Evolutionary conservation across 2,113 vertebrate species (phyloP), one percentile per base, ranked within the genome.

Genomic region (Cyanoliseus patagonus): DNA sequence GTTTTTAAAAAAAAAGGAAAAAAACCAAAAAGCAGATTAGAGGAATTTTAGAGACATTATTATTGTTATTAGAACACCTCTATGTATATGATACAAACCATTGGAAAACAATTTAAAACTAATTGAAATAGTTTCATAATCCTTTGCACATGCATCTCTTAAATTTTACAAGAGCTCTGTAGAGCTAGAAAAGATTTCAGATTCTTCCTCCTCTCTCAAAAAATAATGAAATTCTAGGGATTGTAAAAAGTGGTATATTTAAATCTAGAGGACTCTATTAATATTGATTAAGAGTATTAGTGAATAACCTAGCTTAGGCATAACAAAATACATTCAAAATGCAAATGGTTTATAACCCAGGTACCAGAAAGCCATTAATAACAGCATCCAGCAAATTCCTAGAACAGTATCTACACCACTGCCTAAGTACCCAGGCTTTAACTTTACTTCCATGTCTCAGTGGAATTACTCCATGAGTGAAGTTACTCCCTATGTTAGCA

Each of bases 401-500:
- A 30, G 23, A 61, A 79, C 30, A 28, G 11, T n/a, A 69, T 28
- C 77, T 68, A 72, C 27, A 89, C 3, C 11, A 37, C 3, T 19
- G 16, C 9, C 13, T 13, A 74, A 69, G 49, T 46, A 93, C 53
- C 76, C 53, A 68, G 93, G 64, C 53, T 28, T 69, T 86, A 81
- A 91, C 76, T 93, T 96, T 78, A 75, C 68, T 84, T 75, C 69
- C 25, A 5, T 23, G 17, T 84, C 83, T 53, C 95, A 51, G 33
- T 55, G 77, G 83, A 44, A 68, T 64, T 94, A 82, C 51, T 86
- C 55, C 55, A 92, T 39, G 57, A 92, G 74, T 84, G 52, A 95
- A 95, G 91, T 68, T 94, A 79, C 91, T 92, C 94, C 61, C 64
- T 82, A 11, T 82, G 61, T 89, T 92, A 95, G 74, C 91, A 92